Base-by-base conservation (phyloP, 2,888 invertebrate genomes). In the Diplazon laetatorius region DNA sequence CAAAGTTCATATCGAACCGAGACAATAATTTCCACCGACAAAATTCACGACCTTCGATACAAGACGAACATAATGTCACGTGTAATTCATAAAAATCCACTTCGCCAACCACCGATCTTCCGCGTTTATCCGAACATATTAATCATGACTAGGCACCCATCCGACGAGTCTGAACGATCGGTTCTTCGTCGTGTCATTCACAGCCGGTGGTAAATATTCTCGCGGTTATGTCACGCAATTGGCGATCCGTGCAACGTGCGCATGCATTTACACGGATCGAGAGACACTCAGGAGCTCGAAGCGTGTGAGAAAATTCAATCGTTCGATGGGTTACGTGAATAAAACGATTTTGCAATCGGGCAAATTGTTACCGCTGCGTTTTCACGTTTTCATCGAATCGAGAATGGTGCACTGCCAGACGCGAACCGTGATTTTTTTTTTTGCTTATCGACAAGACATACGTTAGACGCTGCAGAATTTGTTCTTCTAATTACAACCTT, bases 281-380 rank as follows among this genome's bases (percentile, higher is more conserved):
- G 65, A 52, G 35, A 50, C n/a, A n/a, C 14, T 39, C 4, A 9
- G 22, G 22, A 39, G 42, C 39, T 22, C 18, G 39, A 52, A 39
- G 52, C 42, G 42, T 57, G 46, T 72, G 55, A 63, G 62, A 77
- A n/a, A n/a, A 72, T 57, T 55, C 57, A 68, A 77, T 66, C 55
- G 55, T 59, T 39, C 52, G 59, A 76, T 39, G 18, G 37, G 59
- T 48, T 46, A 52, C 69, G 68, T 39, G 57, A 65, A 71, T 70
- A 65, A n/a, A n/a, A 76, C 57, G 62, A 42, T 66, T 39, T 68
- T 66, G 35, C 68, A 50, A 39, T 68, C 46, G 46, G 35, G 69
- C 48, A 77, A n/a, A 76, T 63, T 37, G 25, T 20, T 37, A 22
- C 59, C 14, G 18, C 65, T 66, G 44, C 44, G 52, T 46, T 20